Evolutionary conservation across 1,140 invertebrate genomes (phyloP).

Genomic region (Orchestia grillus): DNA sequence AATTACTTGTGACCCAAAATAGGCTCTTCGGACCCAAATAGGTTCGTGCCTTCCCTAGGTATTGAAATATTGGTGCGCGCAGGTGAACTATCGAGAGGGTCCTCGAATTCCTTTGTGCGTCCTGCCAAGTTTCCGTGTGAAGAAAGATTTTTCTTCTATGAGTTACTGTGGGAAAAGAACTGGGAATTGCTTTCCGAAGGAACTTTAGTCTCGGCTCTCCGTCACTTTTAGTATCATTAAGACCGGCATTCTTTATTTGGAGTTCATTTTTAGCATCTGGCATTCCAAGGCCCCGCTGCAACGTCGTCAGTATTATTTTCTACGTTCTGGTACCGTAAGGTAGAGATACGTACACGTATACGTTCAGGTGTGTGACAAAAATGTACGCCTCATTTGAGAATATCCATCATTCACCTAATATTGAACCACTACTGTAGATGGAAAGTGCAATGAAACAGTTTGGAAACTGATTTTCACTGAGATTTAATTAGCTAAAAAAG

Average conservation of each 20-base stretch:
- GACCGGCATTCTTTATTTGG: not conserved
- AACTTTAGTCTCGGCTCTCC: not conserved
- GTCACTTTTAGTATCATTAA: not conserved
- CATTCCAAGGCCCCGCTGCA: too few species aligned
- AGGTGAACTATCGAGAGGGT: not conserved
- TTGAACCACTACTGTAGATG: too few species aligned
- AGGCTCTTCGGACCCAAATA: not conserved
- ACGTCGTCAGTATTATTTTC: too few species aligned
- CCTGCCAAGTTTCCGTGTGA: not conserved
- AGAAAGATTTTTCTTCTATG: not conserved
- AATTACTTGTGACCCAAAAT: not conserved
- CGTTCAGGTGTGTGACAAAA: not conserved
- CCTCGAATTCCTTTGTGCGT: not conserved
- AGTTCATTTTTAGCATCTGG: not conserved
- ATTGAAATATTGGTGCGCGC: not conserved
- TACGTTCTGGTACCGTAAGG: too few species aligned
- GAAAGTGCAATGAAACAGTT: too few species aligned
- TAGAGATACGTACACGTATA: not conserved
- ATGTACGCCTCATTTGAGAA: too few species aligned
- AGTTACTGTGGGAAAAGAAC: not conserved
- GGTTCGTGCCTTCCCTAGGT: not conserved
- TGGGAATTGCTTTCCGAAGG: not conserved
- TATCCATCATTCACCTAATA: too few species aligned
- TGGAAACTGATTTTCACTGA: too few species aligned
- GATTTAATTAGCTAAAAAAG: too few species aligned